A percentile compares a stretch with the other conserved stretches of the same genome.
Evolutionary conservation across 2,113 vertebrate species (phyloP).

Genomic region (Potamarius usumacintae): DNA sequence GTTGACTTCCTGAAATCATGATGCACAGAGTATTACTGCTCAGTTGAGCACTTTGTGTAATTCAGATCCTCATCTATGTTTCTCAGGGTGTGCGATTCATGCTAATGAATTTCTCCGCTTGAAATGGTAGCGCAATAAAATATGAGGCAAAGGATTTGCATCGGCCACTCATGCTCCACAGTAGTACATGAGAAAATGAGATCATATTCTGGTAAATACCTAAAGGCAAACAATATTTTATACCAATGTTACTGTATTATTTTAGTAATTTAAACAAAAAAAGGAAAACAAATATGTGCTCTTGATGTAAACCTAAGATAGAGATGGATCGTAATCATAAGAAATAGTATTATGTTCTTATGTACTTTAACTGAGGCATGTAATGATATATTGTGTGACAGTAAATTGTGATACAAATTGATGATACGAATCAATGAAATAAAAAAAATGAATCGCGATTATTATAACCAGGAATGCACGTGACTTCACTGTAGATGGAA

Average conservation of each 20-base stretch:
- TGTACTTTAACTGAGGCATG: too few relatives aligned
- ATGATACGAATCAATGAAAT: too few relatives aligned
- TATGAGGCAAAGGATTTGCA: not conserved
- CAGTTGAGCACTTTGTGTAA: not conserved
- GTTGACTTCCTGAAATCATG: not conserved
- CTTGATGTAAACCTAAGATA: not conserved
- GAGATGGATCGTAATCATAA: not conserved
- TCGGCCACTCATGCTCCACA: not conserved
- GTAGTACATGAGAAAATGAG: not conserved
- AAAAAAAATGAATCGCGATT: too few relatives aligned
- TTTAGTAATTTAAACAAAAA: not conserved
- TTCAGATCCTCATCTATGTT: slow-evolving; percentile 4
- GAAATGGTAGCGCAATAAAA: slow-evolving; percentile 3
- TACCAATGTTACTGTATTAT: not conserved
- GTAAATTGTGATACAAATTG: too few relatives aligned
- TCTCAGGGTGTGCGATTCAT: not conserved
- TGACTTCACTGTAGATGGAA: too few relatives aligned
- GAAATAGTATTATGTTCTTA: not conserved
- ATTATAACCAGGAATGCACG: too few relatives aligned
- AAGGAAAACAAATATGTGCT: not conserved
- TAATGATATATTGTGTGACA: too few relatives aligned
- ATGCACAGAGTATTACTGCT: not conserved
- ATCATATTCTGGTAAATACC: not conserved
- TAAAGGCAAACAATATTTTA: not conserved
- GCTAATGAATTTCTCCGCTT: not conserved